Conservation (phyloP, 2,888 invertebrate species). For the Ectemnius cavifrons region DNA sequence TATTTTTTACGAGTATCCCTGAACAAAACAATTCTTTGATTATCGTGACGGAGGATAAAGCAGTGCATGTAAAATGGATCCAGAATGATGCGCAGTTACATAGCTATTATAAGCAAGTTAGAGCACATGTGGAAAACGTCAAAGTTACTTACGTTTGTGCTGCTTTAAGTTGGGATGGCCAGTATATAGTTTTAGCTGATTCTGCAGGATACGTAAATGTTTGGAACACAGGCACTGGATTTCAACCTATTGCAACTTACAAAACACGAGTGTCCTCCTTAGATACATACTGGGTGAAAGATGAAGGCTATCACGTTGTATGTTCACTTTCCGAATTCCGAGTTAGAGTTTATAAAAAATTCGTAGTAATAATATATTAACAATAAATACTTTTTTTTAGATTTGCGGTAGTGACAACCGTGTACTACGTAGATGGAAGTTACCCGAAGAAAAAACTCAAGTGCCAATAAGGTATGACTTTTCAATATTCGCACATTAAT, state of each 20-base stretch:
- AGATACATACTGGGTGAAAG: constrained; percentile 69
- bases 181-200: constrained; percentile 77
- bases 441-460: constrained; percentile 61
- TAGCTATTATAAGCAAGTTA: constrained; percentile 60
- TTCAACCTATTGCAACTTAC: constrained; percentile 66
- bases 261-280: constrained; percentile 70
- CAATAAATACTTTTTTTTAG: constrained; percentile 51
- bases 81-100: constrained; percentile 54
- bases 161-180: constrained; percentile 76
- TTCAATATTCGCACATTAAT: constrained; percentile 11
- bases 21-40: constrained; percentile 63
- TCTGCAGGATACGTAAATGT: constrained; percentile 76
- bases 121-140: constrained; percentile 60
- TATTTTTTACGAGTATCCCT: constrained; percentile 65
- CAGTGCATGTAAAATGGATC: constrained; percentile 67
- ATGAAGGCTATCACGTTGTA: constrained; percentile 66
- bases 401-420: constrained; percentile 71
- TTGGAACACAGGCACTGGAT: constrained; percentile 70
- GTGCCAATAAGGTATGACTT: constrained; percentile 56
- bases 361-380: too few species aligned
- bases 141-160: constrained; percentile 70
- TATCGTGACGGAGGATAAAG: constrained; percentile 68
- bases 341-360: neutral
- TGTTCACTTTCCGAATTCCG: constrained; percentile 13
- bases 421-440: constrained; percentile 69